These are phyloP conservation scores for Cichladusa arquata DNA, from an alignment of 2,113 vertebrate genomes.

Conservation along the genomic window DNA sequence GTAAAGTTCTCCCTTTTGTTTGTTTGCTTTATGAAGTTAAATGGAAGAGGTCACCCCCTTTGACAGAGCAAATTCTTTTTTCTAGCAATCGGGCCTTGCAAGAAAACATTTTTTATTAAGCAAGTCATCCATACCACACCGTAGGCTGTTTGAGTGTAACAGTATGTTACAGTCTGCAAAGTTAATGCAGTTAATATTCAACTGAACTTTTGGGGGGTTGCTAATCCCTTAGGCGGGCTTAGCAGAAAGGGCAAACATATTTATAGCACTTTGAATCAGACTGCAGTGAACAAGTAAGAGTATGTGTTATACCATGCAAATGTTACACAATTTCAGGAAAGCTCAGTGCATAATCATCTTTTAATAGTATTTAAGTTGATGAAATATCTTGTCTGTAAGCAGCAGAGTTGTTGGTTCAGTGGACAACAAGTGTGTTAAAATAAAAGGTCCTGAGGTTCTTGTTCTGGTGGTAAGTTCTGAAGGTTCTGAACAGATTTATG, in stretches of 20 bases:
- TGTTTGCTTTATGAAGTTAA: background rate
- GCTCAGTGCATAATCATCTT: constrained; percentile 48
- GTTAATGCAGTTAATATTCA: constrained; percentile 81
- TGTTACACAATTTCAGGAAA: constrained; percentile 66
- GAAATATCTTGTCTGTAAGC: background rate
- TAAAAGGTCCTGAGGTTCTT: constrained; percentile 11
- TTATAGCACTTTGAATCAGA: constrained; percentile 88
- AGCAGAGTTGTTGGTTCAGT: background rate
- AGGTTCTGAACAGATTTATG: constrained; percentile 21
- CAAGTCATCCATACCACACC: constrained; percentile 64
- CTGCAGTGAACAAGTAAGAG: constrained; percentile 76
- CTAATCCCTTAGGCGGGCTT: constrained; percentile 83
- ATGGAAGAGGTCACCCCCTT: constrained; percentile 1
- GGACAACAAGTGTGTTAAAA: constrained; percentile 37
- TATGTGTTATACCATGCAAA: constrained; percentile 70
- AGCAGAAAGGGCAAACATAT: constrained; percentile 91
- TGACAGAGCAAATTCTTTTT: constrained; percentile 30
- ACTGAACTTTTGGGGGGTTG: constrained; percentile 79
- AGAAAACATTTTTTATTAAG: constrained; percentile 67
- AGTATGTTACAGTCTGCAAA: constrained; percentile 67
- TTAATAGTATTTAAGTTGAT: constrained; percentile 39
- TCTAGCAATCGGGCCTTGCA: background rate
- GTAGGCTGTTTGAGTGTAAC: constrained; percentile 68
- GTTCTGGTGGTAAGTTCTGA: constrained; percentile 3
- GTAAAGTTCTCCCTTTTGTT: background rate